These are phyloP conservation scores for Hozukius guyotensis DNA, from an alignment of 2,797 vertebrate genomes.

Conservation along the genomic window DNA sequence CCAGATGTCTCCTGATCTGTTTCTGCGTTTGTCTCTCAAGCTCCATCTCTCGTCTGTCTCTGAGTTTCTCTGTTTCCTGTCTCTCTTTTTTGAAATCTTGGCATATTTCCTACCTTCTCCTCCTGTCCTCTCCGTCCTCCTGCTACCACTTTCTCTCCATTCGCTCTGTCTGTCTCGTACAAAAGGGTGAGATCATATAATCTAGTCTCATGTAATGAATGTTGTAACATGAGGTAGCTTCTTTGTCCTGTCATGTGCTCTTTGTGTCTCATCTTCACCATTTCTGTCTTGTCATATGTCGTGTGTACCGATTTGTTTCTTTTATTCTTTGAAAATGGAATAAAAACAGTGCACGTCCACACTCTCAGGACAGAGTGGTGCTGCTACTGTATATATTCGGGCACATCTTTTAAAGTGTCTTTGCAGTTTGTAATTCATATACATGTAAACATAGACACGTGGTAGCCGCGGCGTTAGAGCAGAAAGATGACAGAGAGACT, in stretches of 20 bases:
- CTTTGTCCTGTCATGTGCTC: neutral
- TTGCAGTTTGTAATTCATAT: too few species aligned
- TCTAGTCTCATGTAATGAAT: neutral
- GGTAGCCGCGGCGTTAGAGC: fast-evolving
- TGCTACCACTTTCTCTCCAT: neutral
- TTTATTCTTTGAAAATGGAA: too few species aligned
- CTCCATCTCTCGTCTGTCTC: neutral
- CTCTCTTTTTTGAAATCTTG: neutral
- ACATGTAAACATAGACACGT: too few species aligned
- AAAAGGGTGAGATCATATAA: neutral
- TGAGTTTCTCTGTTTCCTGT: neutral
- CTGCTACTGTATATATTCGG: too few species aligned
- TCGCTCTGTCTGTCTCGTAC: neutral
- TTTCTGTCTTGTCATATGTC: neutral
- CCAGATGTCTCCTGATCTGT: constrained; percentile 49
- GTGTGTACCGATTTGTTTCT: too few species aligned
- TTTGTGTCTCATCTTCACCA: neutral
- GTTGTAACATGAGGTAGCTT: neutral
- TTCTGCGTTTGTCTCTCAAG: neutral
- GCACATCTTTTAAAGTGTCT: too few species aligned
- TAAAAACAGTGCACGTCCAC: too few species aligned
- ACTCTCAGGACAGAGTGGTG: too few species aligned
- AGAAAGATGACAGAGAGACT: too few species aligned
- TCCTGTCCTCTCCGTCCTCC: neutral
- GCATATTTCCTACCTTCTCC: neutral